Conservation (phyloP, 2,113 vertebrate genomes). For the Lates calcarifer region DNA sequence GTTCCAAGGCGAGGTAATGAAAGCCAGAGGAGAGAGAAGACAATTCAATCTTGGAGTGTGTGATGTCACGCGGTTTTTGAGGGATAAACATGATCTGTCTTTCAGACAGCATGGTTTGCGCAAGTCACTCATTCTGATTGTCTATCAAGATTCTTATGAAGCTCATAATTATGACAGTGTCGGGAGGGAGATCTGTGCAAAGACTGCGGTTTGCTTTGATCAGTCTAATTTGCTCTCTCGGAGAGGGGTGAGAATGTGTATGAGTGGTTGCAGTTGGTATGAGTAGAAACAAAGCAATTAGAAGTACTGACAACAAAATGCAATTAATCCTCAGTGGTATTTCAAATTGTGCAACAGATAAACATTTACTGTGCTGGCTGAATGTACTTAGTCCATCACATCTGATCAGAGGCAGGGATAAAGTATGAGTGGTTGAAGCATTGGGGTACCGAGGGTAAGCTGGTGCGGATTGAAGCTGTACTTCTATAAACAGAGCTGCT, state of each 20-base stretch:
- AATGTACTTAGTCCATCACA: neutral
- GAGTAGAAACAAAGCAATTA: slow-evolving; percentile 45
- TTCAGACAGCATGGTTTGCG: slow-evolving; percentile 75
- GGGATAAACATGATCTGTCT: slow-evolving; percentile 75
- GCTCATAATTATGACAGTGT: slow-evolving; percentile 70
- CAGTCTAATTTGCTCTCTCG: slow-evolving; percentile 53
- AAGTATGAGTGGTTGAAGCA: slow-evolving; percentile 21
- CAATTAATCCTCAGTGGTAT: slow-evolving; percentile 39
- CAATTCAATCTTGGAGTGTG: slow-evolving; percentile 60
- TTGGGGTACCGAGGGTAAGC: slow-evolving; percentile 10
- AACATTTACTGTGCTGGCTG: slow-evolving; percentile 32
- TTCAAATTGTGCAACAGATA: slow-evolving; percentile 56
- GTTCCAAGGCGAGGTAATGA: slow-evolving; percentile 65
- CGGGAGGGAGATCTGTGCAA: slow-evolving; percentile 52
- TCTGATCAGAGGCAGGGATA: slow-evolving; percentile 10
- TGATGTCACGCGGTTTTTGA: slow-evolving; percentile 68
- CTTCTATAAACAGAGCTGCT: slow-evolving; percentile 27
- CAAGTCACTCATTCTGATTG: slow-evolving; percentile 68
- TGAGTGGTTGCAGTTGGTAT: slow-evolving; percentile 39
- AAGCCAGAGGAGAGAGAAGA: slow-evolving; percentile 73
- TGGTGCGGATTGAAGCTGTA: neutral
- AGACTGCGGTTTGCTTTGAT: slow-evolving; percentile 75
- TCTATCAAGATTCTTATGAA: slow-evolving; percentile 67
- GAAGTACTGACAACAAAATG: slow-evolving; percentile 31
- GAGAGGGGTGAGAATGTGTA: slow-evolving; percentile 41